Conservation (phyloP, 2,888 invertebrate species). For the Phrixothrix hirtus region DNA sequence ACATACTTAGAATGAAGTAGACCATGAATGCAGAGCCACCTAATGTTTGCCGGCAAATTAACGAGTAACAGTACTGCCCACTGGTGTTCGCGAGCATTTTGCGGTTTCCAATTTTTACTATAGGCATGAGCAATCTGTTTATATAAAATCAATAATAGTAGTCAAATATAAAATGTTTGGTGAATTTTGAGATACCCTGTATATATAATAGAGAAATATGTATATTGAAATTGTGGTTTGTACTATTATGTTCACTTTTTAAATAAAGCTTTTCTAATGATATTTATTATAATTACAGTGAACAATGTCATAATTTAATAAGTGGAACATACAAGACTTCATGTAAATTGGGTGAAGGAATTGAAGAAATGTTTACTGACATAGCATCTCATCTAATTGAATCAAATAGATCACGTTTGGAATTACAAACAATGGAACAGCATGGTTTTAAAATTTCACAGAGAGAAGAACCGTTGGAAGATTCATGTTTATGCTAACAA, state of each 20-base stretch:
- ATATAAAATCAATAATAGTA: too few relatives aligned
- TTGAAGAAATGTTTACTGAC: slow-evolving; percentile 90
- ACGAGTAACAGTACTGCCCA: too few relatives aligned
- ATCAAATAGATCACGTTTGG: slow-evolving; percentile 80
- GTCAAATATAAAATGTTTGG: too few relatives aligned
- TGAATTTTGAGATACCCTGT: too few relatives aligned
- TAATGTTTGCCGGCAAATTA: too few relatives aligned
- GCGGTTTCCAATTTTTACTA: too few relatives aligned
- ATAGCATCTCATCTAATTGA: slow-evolving; percentile 81
- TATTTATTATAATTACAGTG: slow-evolving; percentile 63
- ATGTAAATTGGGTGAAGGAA: slow-evolving; percentile 83
- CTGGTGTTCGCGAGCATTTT: too few relatives aligned
- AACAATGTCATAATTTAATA: slow-evolving; percentile 89
- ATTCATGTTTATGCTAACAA: slow-evolving; percentile 57
- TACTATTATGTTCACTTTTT: too few relatives aligned
- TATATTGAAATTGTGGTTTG: background rate
- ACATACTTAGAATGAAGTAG: too few relatives aligned
- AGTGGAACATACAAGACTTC: slow-evolving; percentile 88
- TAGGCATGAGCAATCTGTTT: too few relatives aligned
- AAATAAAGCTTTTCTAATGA: background rate
- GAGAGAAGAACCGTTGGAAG: slow-evolving; percentile 60
- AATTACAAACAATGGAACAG: slow-evolving; percentile 76
- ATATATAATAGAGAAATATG: too few relatives aligned
- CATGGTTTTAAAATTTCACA: slow-evolving; percentile 76
- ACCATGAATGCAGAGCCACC: too few relatives aligned